Evolutionary conservation across 2,888 invertebrate genomes (phyloP).

Genomic region (Drosophila tanythrix): DNA sequence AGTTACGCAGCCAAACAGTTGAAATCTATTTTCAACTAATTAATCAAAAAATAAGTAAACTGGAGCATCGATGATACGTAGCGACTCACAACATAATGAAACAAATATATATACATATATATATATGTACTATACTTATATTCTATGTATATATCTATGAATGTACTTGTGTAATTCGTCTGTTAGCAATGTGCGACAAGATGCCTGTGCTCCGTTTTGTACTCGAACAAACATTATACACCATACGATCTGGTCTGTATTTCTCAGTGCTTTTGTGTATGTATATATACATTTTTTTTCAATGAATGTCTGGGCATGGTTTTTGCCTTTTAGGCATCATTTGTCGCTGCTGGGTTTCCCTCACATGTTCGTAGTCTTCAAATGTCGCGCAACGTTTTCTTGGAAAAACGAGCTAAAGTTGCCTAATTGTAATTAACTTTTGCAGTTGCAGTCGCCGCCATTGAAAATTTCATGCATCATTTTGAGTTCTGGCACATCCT

Average conservation of each 20-base stretch:
- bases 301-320: slow-evolving; percentile 53
- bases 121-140: slow-evolving; percentile 14
- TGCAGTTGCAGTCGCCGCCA: slow-evolving; percentile 47
- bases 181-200: slow-evolving; percentile 52
- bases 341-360: slow-evolving; percentile 42
- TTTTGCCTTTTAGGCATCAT: slow-evolving; percentile 16
- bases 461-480: slow-evolving; percentile 70
- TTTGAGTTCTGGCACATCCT: slow-evolving; percentile 58
- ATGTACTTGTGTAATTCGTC: slow-evolving; percentile 26
- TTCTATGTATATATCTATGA: slow-evolving; percentile 3
- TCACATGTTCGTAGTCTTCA: slow-evolving; percentile 58
- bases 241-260: slow-evolving; percentile 25
- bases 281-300: slow-evolving; percentile 17
- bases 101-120: slow-evolving; percentile 14
- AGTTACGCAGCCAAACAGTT: slow-evolving; percentile 46
- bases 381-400: slow-evolving; percentile 77
- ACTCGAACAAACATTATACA: slow-evolving; percentile 39
- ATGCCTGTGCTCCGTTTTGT: slow-evolving; percentile 51
- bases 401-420: slow-evolving; percentile 56
- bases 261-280: background rate
- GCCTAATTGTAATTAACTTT: slow-evolving; percentile 70
- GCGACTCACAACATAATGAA: slow-evolving; percentile 36
- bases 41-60: slow-evolving; percentile 80
- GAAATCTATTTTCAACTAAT: slow-evolving; percentile 79
- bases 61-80: slow-evolving; percentile 74